Evolutionary conservation across 92 coral and sea anemone species (phyloP), one percentile per base, ranked within the genome.

Genomic region (Actinostola sp.): DNA sequence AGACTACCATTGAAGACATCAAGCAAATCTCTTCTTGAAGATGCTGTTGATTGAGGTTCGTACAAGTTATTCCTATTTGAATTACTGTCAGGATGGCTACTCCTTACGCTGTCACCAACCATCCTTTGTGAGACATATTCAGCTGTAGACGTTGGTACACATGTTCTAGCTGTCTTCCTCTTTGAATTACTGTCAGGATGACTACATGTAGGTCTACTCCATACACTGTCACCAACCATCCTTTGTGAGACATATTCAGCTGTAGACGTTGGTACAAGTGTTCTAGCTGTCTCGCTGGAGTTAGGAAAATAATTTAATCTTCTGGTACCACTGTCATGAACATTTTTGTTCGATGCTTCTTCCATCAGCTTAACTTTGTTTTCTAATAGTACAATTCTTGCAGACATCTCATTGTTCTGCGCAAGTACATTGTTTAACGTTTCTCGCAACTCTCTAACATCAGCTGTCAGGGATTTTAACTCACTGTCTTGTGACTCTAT

Each of bases 311-410:
- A 53, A 16, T 53, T 28, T n/a, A n/a, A n/a, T n/a, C n/a, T 70
- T 61, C 58, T 72, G 46, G 39, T 53, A 62, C 76, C 70, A 35
- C 66, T 66, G 24, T 35, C 39, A 19, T 67, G 66, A 21, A 54
- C 35, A 53, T 71, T 67, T 54, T 64, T 71, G n/a, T 21, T 33
- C 20, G 60, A 30, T n/a, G 82, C 58, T 63, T 94, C 98, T 67
- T 94, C 95, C 32, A 94, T 68, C 13, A 94, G 65, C 42, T 82
- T 87, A 42, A 94, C 81, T 73, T 82, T 78, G 52, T 87, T 94
- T 73, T 94, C 98, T 42, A 94, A 68, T 62, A 94, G 78, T 51
- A 91, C 85, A 78, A 94, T 82, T 58, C 94, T 83, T 4, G 97
- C 89, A 41, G 93, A 82, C 89, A 94, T 84, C 49, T 91, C 92